Percentiles rank a stretch among this genome's conserved stretches.
Evolutionary conservation across 2,797 vertebrate species (phyloP).

Genomic region (Cichlasoma orientale): DNA sequence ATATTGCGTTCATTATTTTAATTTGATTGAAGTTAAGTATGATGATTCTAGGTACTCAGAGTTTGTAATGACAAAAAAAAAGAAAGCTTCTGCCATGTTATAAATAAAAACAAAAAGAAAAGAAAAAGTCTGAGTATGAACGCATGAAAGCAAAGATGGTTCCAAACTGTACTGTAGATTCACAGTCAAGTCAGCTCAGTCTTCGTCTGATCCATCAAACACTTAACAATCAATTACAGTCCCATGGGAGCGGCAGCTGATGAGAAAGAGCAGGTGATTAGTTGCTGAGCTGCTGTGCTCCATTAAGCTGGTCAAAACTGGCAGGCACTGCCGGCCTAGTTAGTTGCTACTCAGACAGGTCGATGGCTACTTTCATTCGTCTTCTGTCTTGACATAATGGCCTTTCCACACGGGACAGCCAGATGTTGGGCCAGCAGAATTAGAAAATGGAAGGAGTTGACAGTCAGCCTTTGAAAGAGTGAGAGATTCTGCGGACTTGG

Average conservation of each 20-base stretch:
- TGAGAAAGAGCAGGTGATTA: conserved; percentile 79
- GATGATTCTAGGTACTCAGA: background rate
- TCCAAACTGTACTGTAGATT: conserved; percentile 39
- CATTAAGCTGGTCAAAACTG: conserved; percentile 77
- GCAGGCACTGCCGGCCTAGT: conserved; percentile 55
- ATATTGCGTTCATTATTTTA: background rate
- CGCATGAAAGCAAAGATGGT: conserved; percentile 40
- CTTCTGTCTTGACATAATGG: conserved; percentile 68
- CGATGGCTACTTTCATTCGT: conserved; percentile 75
- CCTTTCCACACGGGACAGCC: conserved; percentile 70
- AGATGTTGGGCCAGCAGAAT: conserved; percentile 73
- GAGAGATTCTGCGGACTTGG: conserved; percentile 53
- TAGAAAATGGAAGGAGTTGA: conserved; percentile 54
- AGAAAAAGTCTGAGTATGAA: conserved; percentile 19
- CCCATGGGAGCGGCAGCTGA: conserved; percentile 67
- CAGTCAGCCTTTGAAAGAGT: conserved; percentile 34
- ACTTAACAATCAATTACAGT: conserved; percentile 77
- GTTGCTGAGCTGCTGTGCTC: conserved; percentile 74
- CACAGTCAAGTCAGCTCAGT: conserved; percentile 56
- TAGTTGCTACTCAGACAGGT: conserved; percentile 68
- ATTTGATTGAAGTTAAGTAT: background rate
- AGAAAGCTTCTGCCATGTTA: background rate
- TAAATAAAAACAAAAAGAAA: background rate
- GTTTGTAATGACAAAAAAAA: background rate
- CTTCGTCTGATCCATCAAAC: conserved; percentile 72